A percentile compares a stretch with the other conserved stretches of the same genome.
Conservation (phyloP, 2,797 vertebrate genomes). For the Phataginus tricuspis region DNA sequence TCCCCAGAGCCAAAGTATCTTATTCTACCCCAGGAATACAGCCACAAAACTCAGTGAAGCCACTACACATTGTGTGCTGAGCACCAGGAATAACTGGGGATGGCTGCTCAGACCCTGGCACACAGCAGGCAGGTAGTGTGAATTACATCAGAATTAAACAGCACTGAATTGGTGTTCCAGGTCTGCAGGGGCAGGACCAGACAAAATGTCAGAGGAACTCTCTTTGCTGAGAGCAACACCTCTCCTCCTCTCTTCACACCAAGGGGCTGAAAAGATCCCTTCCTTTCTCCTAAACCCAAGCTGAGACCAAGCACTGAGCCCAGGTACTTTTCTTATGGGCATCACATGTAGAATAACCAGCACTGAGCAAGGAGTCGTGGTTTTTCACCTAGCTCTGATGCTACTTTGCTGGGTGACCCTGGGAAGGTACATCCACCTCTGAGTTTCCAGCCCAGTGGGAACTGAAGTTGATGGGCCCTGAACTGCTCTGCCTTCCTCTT, state of each 20-base stretch:
- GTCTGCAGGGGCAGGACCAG: not conserved
- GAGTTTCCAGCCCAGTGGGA: not conserved
- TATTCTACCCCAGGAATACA: not conserved
- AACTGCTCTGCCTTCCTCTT: not conserved
- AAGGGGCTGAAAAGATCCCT: not conserved
- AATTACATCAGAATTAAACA: not conserved
- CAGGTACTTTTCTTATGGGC: not conserved
- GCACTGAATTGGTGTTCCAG: not conserved
- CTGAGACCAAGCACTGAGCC: not conserved
- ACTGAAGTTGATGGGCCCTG: not conserved
- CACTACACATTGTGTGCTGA: not conserved
- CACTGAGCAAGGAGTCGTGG: slow-evolving; percentile 34
- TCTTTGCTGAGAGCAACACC: not conserved
- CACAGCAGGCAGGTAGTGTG: not conserved
- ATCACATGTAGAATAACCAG: not conserved
- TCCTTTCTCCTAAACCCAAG: not conserved
- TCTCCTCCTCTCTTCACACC: not conserved
- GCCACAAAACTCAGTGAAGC: not conserved
- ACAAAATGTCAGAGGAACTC: not conserved
- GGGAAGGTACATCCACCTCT: not conserved
- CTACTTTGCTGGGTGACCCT: not conserved
- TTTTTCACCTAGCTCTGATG: not conserved
- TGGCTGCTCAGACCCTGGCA: not conserved
- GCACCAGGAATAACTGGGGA: not conserved
- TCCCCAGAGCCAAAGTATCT: not conserved